Conservation (phyloP, 2,888 invertebrate genomes). For the Tipula vernalis region DNA sequence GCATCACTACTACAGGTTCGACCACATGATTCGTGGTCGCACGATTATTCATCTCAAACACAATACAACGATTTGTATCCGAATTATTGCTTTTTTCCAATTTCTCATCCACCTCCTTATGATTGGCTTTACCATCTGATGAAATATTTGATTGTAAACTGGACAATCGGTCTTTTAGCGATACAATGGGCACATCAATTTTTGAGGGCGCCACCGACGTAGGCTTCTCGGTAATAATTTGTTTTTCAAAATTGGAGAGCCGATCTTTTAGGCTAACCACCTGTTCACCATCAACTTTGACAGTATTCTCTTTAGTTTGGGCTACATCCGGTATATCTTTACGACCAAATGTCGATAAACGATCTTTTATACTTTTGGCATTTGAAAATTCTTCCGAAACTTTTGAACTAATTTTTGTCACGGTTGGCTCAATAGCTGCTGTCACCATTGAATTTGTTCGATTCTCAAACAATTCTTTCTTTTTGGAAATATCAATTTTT, state of each 20-base stretch:
- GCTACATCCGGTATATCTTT: conserved; percentile 18
- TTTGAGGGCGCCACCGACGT: conserved; percentile 12
- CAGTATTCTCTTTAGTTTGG: conserved; percentile 35
- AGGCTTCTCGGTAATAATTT: conserved; percentile 26
- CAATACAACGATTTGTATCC: not conserved
- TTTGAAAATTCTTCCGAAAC: conserved; percentile 45
- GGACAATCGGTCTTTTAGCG: conserved; percentile 33
- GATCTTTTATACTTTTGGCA: conserved; percentile 58
- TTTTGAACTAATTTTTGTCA: conserved; percentile 21
- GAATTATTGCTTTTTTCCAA: not conserved
- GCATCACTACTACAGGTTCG: not conserved
- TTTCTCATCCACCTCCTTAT: not conserved
- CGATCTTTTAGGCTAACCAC: conserved; percentile 45
- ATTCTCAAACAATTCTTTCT: conserved; percentile 71
- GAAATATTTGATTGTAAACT: conserved; percentile 29
- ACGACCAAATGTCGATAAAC: conserved; percentile 40
- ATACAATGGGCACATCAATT: conserved; percentile 28
- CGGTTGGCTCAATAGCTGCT: not conserved
- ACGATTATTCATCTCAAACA: conserved; percentile 35
- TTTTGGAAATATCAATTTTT: conserved; percentile 71
- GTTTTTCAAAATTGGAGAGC: conserved; percentile 46
- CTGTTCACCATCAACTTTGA: conserved; percentile 37
- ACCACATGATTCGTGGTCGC: not conserved
- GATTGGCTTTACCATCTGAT: not conserved
- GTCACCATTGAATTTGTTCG: not conserved